Evolutionary conservation across 2,797 vertebrate species (phyloP).

Genomic region (Eulemur coronatus): DNA sequence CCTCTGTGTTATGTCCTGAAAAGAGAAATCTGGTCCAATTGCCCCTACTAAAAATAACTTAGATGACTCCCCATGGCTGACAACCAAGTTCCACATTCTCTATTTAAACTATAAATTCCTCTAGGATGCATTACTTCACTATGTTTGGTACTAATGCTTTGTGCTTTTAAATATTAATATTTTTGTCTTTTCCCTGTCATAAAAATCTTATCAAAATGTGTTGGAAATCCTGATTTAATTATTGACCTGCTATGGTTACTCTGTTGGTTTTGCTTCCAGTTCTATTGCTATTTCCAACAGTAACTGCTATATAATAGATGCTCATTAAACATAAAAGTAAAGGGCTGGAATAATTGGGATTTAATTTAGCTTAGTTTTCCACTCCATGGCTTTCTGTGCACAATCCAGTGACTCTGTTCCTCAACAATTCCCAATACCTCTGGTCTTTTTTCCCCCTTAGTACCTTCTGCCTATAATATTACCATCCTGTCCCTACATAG

Average conservation of each 20-base stretch:
- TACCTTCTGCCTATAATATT: not conserved
- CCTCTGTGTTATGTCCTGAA: not conserved
- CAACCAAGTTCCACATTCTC: not conserved
- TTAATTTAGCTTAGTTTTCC: not conserved
- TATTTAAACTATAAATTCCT: not conserved
- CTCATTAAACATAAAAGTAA: not conserved
- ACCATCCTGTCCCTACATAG: not conserved
- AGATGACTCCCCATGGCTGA: not conserved
- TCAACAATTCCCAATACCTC: not conserved
- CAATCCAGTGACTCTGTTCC: not conserved
- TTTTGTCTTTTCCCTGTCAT: not conserved
- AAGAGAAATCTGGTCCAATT: not conserved
- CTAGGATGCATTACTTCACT: not conserved
- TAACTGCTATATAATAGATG: not conserved
- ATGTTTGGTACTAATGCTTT: not conserved
- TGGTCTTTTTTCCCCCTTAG: not conserved
- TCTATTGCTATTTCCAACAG: not conserved
- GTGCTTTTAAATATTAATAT: not conserved
- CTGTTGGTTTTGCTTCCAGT: not conserved
- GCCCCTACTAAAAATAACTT: not conserved
- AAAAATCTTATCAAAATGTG: not conserved
- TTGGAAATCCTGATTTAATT: not conserved
- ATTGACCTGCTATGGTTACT: not conserved
- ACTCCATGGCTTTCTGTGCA: not conserved
- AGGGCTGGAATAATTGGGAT: not conserved